Evolutionary conservation across 2,888 invertebrate genomes (phyloP).

Genomic region (Nephrotoma appendiculata): DNA sequence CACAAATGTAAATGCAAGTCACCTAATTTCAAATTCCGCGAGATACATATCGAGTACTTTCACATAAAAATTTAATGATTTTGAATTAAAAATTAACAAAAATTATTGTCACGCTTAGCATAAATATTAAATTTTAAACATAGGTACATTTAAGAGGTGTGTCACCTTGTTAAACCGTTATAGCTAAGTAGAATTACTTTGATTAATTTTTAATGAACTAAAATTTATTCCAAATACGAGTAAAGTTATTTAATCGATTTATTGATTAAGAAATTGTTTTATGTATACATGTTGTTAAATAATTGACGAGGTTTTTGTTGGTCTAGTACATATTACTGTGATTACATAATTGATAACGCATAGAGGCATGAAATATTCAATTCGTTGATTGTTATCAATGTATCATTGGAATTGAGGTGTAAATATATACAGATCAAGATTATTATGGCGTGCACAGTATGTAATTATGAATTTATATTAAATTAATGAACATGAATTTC

Average conservation of each 20-base stretch:
- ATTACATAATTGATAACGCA: neutral
- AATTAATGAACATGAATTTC: neutral
- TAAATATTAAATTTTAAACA: neutral
- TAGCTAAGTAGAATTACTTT: neutral
- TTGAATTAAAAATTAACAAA: neutral
- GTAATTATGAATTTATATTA: neutral
- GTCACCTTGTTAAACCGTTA: neutral
- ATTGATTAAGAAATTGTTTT: neutral
- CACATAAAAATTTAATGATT: neutral
- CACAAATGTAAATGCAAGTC: neutral
- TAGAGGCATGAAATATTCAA: neutral
- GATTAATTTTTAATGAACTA: neutral
- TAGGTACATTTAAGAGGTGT: neutral
- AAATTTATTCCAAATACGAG: neutral
- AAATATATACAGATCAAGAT: neutral
- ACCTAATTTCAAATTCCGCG: neutral
- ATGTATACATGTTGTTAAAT: neutral
- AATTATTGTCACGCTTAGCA: neutral
- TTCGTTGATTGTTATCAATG: neutral
- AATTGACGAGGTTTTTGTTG: neutral
- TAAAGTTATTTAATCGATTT: neutral
- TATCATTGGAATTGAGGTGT: neutral
- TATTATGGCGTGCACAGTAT: neutral
- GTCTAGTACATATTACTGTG: neutral
- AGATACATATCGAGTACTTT: neutral